Conservation (phyloP, 2,113 vertebrate species). For the Strigops habroptila region DNA sequence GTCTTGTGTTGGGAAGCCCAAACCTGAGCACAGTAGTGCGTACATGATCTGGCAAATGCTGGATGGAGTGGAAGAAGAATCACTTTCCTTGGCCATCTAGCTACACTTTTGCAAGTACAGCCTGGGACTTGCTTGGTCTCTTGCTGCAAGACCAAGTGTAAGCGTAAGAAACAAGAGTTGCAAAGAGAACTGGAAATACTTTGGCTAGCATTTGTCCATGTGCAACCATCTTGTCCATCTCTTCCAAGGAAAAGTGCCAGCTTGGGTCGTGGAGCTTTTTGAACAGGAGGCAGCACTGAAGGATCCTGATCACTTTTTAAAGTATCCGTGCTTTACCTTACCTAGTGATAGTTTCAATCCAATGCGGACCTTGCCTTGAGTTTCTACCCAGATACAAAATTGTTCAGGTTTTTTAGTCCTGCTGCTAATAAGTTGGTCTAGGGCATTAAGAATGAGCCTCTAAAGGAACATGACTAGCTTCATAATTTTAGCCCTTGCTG, state of each 20-base stretch:
- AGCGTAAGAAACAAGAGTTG: not conserved
- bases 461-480: not conserved
- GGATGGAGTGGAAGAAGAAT: not conserved
- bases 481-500: not conserved
- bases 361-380: not conserved
- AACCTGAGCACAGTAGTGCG: not conserved
- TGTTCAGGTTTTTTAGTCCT: not conserved
- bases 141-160: not conserved
- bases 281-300: not conserved
- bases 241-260: not conserved
- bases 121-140: not conserved
- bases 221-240: not conserved
- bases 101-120: not conserved
- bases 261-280: not conserved
- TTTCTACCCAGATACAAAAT: not conserved
- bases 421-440: conserved; percentile 10
- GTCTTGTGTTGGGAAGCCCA: not conserved
- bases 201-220: not conserved
- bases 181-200: not conserved
- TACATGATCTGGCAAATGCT: not conserved
- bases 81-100: not conserved
- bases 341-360: not conserved
- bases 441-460: not conserved
- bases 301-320: not conserved
- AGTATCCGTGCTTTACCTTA: not conserved